Percentiles rank a stretch among this genome's conserved stretches.
Conservation (phyloP, 1,140 invertebrate genomes). For the Nomia melanderi region DNA sequence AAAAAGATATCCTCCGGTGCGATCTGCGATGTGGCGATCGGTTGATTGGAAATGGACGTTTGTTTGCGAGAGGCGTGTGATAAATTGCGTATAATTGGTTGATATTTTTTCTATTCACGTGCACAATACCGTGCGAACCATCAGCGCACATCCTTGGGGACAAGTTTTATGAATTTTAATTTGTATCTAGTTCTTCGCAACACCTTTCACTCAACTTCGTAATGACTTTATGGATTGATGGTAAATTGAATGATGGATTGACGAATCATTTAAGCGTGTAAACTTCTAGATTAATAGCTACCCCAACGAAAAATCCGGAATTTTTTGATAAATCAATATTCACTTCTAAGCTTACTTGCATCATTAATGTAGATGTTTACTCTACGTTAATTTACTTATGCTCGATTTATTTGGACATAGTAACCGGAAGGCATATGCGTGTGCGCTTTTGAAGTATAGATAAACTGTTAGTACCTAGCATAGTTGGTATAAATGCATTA, state of each 20-base stretch:
- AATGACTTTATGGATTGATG: not conserved
- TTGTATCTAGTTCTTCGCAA: not conserved
- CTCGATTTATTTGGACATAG: too few relatives aligned
- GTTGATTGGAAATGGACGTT: slow-evolving; percentile 27
- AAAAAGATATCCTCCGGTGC: not conserved
- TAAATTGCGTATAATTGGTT: slow-evolving; percentile 40
- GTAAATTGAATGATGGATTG: not conserved
- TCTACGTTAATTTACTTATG: too few relatives aligned
- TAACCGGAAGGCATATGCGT: too few relatives aligned
- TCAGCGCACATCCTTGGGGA: not conserved
- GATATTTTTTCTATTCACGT: slow-evolving; percentile 8
- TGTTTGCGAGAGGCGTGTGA: slow-evolving; percentile 10
- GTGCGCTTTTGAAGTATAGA: too few relatives aligned
- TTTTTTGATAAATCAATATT: too few relatives aligned
- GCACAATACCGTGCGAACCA: not conserved
- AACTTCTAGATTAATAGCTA: too few relatives aligned
- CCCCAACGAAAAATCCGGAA: too few relatives aligned
- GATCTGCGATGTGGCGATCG: not conserved
- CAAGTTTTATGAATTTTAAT: slow-evolving; percentile 27
- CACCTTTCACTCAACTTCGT: not conserved
- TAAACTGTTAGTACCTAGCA: too few relatives aligned
- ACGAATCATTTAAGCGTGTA: not conserved
- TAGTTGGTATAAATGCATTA: too few relatives aligned
- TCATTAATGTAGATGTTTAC: too few relatives aligned
- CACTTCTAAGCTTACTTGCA: too few relatives aligned